Base-by-base conservation (phyloP, 1,140 invertebrate species). In the Hyles euphorbiae region DNA sequence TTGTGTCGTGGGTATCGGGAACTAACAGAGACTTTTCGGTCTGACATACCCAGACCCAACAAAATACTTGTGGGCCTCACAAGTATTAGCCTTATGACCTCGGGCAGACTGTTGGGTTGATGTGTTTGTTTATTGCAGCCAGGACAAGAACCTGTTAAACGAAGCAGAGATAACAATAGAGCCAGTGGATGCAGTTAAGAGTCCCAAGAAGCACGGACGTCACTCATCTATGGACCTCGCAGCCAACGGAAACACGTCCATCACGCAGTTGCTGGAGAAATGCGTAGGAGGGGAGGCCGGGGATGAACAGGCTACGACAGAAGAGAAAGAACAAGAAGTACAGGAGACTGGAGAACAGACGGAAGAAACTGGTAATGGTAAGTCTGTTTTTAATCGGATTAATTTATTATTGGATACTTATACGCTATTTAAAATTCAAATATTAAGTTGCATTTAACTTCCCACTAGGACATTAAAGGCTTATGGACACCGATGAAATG, bases 171-270 rank as follows among this genome's bases (percentile, higher is more conserved):
- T 87, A 56, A 88, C 83, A 3, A 88, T 88, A 60, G 85, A 88
- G 51, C 83, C 83, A 0, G 68, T 78, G 9, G 81, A 83, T 33
- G 45, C 73, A 0, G 46, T 69, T 3, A 83, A 75, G 64, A 81
- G 72, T 58, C 81, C 87, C 0, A 88, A 87, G 63, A 87, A 88
- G 52, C 88, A 90, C 60, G 80, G 70, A 0, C 68, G 88, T 2
- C 87, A 89, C 56, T 90, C 88, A 1, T 90, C 88, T 4, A 89
- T 90, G 88, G 88, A 90, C 60, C 61, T 90, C 2, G 85, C 84
- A 0, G 83, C 82, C 2, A 84, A 70, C 33, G 78, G 74, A 0
- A 88, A 88, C 66, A 76, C 77, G 0, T 82, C 84, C 5, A 89
- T 90, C 11, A 82, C 81, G 6, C 85, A 89, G 56, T 65, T 90